Evolutionary conservation across 2,797 vertebrate genomes (phyloP).

Genomic region (Micrastur ruficollis): DNA sequence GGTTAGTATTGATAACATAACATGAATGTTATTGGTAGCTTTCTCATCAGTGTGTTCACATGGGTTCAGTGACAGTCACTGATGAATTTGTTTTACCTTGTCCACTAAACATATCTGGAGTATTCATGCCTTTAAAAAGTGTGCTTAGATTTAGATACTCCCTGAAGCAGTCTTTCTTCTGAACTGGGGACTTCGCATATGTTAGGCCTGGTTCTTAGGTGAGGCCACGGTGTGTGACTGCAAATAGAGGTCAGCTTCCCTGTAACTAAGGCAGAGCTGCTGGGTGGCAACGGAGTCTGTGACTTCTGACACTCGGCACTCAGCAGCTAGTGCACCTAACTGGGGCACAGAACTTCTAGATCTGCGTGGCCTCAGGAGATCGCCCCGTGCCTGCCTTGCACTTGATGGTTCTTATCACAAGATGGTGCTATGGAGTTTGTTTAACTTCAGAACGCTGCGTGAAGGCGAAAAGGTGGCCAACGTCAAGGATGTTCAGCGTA

Average conservation of each 20-base stretch:
- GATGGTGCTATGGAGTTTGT: slow-evolving; percentile 60
- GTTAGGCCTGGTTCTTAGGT: background rate
- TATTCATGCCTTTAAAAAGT: background rate
- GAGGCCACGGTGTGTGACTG: background rate
- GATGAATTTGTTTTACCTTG: background rate
- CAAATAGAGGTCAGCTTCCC: background rate
- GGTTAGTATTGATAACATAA: background rate
- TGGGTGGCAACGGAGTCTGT: background rate
- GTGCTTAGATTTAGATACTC: background rate
- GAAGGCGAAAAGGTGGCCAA: background rate
- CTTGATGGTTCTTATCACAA: slow-evolving; percentile 4
- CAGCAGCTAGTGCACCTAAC: rapidly evolving
- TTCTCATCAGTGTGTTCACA: background rate
- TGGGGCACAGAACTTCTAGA: background rate
- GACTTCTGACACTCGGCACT: background rate
- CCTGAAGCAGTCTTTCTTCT: background rate
- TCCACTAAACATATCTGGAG: background rate
- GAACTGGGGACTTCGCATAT: background rate
- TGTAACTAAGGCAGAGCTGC: background rate
- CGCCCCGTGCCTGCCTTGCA: background rate
- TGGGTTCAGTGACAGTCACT: background rate
- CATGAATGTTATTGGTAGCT: background rate
- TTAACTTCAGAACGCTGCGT: background rate
- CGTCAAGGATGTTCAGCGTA: background rate
- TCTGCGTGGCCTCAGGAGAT: background rate